Evolutionary conservation across 1,140 invertebrate species (phyloP), one percentile per base, ranked within the genome.

Genomic region (Trypoxylus dichotomus): DNA sequence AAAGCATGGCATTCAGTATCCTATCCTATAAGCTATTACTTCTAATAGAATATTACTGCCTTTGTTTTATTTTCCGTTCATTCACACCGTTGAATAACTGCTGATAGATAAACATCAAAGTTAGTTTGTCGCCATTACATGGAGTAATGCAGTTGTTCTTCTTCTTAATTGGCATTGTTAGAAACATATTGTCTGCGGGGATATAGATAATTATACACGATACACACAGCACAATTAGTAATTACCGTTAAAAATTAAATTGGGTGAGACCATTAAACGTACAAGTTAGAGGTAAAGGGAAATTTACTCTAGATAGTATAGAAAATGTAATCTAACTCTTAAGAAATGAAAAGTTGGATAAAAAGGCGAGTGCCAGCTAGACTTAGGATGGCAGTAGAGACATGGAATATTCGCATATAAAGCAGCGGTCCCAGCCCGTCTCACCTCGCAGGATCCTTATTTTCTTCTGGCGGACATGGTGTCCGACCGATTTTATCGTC

Each of bases 401-500:
- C 60, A 63, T 63, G 21, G 13, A 63, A 63, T 63, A 24, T 63
- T 63, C 60, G 25, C 60, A 63, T 63, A 63, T 13, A 63, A 19
- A 25, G 21, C 47, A 19, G 60, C 60, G 24, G 60, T 11, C 60
- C 13, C 19, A 63, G 60, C 10, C 19, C 60, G 60, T 1, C 21
- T 63, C 60, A 63, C 24, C 60, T 63, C 60, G 1, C 60, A 13
- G 19, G n/a, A 27, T 27, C 21, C 60, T 63, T 63, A 63, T 63
- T 63, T 63, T 63, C 19, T 58, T 8, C 5, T 63, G 24, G 60
- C 21, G 19, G 60, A 24, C 60, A 19, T 27, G 19, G 19, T 63
- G 60, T 63, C 60, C 60, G 60, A 21, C n/a, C n/a, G 60, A 63
- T 63, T 63, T 63, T 63, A 63, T 63, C 60, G 60, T 24, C n/a